phyloP scores from a whole-genome alignment of 2,113 vertebrate species.

The Vidua chalybeata region DNA sequence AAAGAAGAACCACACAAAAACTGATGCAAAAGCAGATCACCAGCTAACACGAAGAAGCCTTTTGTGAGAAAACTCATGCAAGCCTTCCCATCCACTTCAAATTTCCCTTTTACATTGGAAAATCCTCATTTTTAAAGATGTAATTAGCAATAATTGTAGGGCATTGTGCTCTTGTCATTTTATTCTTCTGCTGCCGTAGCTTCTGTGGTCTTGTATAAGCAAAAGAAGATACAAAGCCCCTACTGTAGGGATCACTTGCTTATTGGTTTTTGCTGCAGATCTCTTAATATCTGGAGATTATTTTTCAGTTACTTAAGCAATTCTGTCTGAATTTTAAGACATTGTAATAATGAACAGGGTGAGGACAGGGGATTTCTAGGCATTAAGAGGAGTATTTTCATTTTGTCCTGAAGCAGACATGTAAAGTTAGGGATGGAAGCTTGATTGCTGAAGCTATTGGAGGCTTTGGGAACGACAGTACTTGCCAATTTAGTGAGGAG shows the following conservation, averaged over 20 bases:
- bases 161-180: neutral
- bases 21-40: neutral
- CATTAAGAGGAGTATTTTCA: slow-evolving; percentile 11
- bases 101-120: neutral
- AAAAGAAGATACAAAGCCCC: neutral
- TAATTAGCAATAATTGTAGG: slow-evolving; percentile 21
- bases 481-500: neutral
- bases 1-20: neutral
- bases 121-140: neutral
- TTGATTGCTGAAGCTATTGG: slow-evolving; percentile 25
- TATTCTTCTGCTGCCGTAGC: neutral
- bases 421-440: slow-evolving; percentile 9
- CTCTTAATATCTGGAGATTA: slow-evolving; percentile 44
- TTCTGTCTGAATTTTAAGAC: slow-evolving; percentile 28
- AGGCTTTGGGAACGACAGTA: slow-evolving; percentile 16
- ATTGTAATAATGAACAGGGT: neutral
- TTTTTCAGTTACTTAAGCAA: slow-evolving; percentile 30
- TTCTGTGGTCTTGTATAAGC: neutral
- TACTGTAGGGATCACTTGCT: neutral
- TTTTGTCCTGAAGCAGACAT: neutral
- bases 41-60: neutral
- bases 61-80: neutral
- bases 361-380: slow-evolving; percentile 11
- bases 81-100: neutral
- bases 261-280: slow-evolving; percentile 38